Evolutionary conservation across 2,113 vertebrate genomes (phyloP).

Genomic region (Fregata magnificens): DNA sequence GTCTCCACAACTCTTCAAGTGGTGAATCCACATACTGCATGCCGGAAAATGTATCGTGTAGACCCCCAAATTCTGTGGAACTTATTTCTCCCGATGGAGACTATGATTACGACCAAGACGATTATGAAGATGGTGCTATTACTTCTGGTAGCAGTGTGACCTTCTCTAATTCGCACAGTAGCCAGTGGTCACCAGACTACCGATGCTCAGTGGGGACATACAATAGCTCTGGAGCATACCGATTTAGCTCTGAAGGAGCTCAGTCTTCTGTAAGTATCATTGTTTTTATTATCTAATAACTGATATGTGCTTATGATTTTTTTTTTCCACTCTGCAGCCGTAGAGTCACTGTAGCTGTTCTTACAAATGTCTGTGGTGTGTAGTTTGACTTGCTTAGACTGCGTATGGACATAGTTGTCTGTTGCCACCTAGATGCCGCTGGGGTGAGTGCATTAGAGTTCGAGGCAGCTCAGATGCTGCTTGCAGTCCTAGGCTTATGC

Average conservation of each 20-base stretch:
- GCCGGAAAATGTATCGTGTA: conserved; percentile 73
- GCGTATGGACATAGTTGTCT: not conserved
- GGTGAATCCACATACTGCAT: conserved; percentile 82
- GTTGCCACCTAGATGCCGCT: conserved; percentile 3
- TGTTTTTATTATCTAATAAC: not conserved
- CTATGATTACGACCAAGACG: conserved; percentile 89
- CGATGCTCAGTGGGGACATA: conserved; percentile 90
- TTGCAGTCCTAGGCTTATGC: not conserved
- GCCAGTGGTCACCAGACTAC: conserved; percentile 91
- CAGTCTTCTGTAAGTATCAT: conserved; percentile 90
- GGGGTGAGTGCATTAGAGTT: not conserved
- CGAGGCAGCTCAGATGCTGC: not conserved
- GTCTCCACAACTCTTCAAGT: conserved; percentile 74
- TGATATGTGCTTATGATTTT: not conserved
- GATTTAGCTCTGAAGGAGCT: conserved; percentile 93
- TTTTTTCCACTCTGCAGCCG: not conserved
- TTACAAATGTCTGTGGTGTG: not conserved
- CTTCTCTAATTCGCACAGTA: conserved; percentile 84
- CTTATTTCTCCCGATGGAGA: conserved; percentile 88
- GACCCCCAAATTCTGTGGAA: conserved; percentile 74
- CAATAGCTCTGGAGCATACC: conserved; percentile 90
- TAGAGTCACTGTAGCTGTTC: not conserved
- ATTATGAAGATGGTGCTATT: conserved; percentile 88
- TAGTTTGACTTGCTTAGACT: not conserved
- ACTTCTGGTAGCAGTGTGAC: conserved; percentile 88